Evolutionary conservation across 2,888 invertebrate genomes (phyloP), one percentile per base, ranked within the genome.

Genomic region (Caenorhabditis imperialis): DNA sequence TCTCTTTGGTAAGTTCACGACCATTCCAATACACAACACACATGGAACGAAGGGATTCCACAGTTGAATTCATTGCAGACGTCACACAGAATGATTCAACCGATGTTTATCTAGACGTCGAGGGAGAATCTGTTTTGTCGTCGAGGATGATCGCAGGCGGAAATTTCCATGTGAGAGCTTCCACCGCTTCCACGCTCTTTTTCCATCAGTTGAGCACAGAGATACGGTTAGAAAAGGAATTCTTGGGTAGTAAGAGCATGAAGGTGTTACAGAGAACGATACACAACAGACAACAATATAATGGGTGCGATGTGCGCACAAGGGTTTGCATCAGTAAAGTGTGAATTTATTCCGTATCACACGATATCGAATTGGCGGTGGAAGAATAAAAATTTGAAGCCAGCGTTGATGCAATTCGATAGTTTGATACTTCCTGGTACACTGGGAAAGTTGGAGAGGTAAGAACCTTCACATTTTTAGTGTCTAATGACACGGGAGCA

Each of bases 71-170:
- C 12, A 33, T 38, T 62, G 23, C 50, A 74, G 74, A 74, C 47
- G 60, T 67, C 30, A 51, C 74, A 20, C 51, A 63, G 27, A 75
- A 69, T 38, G 62, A 75, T 35, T 45, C 69, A 25, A 69, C 63
- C 18, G 62, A 75, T 62, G 62, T 70, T 25, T 75, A 70, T 54
- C 63, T 75, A 16, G 86, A 86, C 50, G 72, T 75, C 20, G 86
- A 86, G 67, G 86, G 86, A 14, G 76, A 76, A 23, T 51, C 62
- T 25, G 78, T 79, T 8, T 70, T 86, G 20, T 72, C 82, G 25
- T 58, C 77, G 3, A 65, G 81, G 23, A 86, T 86, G 86, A 82
- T 84, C 51, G 86, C 86, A 33, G 86, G 86, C 23, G 86, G 86
- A 5, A 83, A 84, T 60, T 86, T 84, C 58, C 82, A 81, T 50